Base-by-base conservation (phyloP, 1,140 invertebrate genomes). In the Heliothis subflexa region DNA sequence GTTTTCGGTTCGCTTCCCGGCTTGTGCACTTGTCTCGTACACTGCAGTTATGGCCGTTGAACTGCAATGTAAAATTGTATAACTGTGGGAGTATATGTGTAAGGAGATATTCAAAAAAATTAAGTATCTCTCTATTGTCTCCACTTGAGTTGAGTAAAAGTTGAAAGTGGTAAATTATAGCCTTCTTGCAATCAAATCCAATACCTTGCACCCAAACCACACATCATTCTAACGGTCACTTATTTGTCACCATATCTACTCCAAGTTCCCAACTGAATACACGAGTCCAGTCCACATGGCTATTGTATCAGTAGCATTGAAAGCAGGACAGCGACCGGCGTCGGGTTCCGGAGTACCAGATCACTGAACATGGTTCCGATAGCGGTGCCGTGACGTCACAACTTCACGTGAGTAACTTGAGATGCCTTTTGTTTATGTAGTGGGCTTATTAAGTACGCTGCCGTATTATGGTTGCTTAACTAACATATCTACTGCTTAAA, bases 241-340 rank as follows among this genome's bases (percentile, higher is more conserved):
- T 40, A 40, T 40, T 40, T 40, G 14, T 54, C 52, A 18, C 18
- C 54, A 18, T n/a, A 18, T 47, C 40, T 47, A 66, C 16, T 13
- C 40, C 62, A 47, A 66, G 33, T 47, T 66, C 13, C 33, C 62
- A n/a, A 16, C 21, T 66, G 11, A 18, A 64, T 47, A 64, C 25
- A 10, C 0, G 10, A 25, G 21, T 11, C 40, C 40, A 64, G 10
- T 66, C 33, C 62, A 66, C 2, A n/a, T 66, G 16, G 2, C 40
- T 13, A 66, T 66, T 70, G 66, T 70, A 49, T 12, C 66, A 52
- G 47, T 52, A 52, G 49, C 45, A 40, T 45, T 55, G 7, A n/a
- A 18, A 21, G 55, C 14, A 50, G 72, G 72, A 74, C 72, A 61
- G 72, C 40, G 45, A 59, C 72, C 57, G 72, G 72, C 55, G 72